These are phyloP conservation scores for Anabacerthia variegaticeps DNA, from an alignment of 2,797 vertebrate genomes.

Conservation along the genomic window DNA sequence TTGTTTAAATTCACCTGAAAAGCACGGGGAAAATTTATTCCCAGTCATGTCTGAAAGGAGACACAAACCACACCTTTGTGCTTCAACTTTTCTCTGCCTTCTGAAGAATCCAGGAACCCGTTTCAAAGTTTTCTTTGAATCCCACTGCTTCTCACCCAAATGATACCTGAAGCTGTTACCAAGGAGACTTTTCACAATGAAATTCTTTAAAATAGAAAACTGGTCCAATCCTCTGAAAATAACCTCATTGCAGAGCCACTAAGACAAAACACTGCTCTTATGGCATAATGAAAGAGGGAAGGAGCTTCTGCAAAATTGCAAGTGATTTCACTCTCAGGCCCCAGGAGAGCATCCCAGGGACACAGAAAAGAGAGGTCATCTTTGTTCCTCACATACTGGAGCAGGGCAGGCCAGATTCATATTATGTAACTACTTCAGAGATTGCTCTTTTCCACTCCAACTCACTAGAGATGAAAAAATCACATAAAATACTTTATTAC, in stretches of 20 bases:
- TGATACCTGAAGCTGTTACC: background rate
- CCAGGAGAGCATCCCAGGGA: background rate
- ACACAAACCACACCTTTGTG: fast-evolving
- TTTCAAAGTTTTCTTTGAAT: background rate
- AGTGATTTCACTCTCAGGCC: background rate
- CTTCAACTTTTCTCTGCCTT: background rate
- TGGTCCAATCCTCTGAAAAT: background rate
- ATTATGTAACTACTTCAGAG: background rate
- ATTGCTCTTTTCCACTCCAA: background rate
- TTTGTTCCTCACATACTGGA: background rate
- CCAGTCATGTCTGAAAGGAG: background rate
- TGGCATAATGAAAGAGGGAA: background rate
- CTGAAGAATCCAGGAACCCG: background rate
- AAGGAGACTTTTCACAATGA: background rate
- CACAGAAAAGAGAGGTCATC: background rate
- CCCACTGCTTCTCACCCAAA: background rate
- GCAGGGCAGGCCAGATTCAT: background rate
- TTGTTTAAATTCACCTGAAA: background rate
- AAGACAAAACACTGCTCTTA: background rate
- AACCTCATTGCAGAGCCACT: background rate
- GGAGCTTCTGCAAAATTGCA: background rate
- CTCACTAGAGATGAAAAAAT: background rate
- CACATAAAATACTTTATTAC: background rate
- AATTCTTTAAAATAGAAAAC: background rate
- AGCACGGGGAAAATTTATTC: background rate